A percentile compares a stretch with the other conserved stretches of the same genome.
These are phyloP conservation scores for Drosophila austrosaltans DNA, from an alignment of 2,888 invertebrate genomes.

Conservation along the genomic window DNA sequence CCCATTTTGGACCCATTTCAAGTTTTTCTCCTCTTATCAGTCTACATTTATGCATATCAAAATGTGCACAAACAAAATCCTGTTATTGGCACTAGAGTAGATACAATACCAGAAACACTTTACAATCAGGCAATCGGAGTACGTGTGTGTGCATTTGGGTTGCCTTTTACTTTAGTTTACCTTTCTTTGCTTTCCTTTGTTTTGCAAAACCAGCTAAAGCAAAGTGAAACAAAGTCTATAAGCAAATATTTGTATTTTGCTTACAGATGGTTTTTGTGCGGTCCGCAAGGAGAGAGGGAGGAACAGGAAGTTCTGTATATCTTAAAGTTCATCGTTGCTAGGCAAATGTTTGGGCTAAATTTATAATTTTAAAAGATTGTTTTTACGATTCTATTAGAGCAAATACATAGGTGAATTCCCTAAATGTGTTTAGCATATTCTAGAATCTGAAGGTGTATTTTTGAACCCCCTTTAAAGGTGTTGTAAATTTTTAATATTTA, in stretches of 20 bases:
- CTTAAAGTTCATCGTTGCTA: conserved; percentile 36
- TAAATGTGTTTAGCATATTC: neutral
- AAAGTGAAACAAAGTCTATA: conserved; percentile 30
- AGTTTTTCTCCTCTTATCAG: neutral
- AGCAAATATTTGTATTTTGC: conserved; percentile 65
- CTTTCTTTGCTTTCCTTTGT: conserved; percentile 19
- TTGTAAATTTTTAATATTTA: too few relatives aligned
- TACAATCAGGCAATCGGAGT: conserved; percentile 15
- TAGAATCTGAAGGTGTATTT: too few relatives aligned
- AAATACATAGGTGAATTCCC: neutral
- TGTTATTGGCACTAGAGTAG: conserved; percentile 43
- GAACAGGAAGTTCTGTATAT: conserved; percentile 19
- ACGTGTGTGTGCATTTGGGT: conserved; percentile 63
- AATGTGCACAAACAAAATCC: conserved; percentile 51
- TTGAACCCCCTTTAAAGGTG: too few relatives aligned
- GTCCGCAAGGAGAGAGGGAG: neutral
- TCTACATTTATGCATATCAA: conserved; percentile 18
- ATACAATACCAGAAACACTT: conserved; percentile 35
- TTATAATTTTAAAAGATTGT: neutral
- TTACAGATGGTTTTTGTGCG: conserved; percentile 27
- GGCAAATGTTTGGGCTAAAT: neutral
- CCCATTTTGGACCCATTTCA: conserved; percentile 5
- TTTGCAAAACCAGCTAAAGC: conserved; percentile 34
- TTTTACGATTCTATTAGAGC: neutral
- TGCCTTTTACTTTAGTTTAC: conserved; percentile 29